Conservation (phyloP, 2,888 invertebrate species). For the Invenusta paracnida region DNA sequence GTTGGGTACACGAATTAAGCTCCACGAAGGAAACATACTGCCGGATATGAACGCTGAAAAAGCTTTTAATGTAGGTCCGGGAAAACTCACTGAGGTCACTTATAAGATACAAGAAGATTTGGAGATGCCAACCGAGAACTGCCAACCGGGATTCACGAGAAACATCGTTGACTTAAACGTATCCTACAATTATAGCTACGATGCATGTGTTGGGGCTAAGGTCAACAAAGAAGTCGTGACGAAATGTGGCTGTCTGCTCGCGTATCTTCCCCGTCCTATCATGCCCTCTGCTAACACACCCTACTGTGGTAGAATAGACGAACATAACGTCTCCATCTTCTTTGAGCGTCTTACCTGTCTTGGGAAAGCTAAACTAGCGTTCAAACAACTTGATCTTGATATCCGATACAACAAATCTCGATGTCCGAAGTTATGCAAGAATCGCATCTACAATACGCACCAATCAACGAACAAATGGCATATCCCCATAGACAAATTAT, state of each 20-base stretch:
- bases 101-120: background rate
- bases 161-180: background rate
- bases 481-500: background rate
- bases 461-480: background rate
- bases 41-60: background rate
- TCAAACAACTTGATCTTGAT: background rate
- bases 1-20: background rate
- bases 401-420: background rate
- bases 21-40: background rate
- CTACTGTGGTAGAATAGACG: background rate
- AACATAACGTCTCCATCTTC: background rate
- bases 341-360: background rate
- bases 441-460: background rate
- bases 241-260: background rate
- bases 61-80: background rate
- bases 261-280: background rate
- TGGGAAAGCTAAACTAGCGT: background rate
- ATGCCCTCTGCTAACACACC: background rate
- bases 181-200: background rate
- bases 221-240: background rate
- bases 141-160: background rate
- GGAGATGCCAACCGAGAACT: background rate
- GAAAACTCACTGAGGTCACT: background rate
- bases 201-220: background rate
- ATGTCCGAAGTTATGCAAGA: background rate